phyloP scores from a whole-genome alignment of 2,888 invertebrate species.

The Penaeus monodon region DNA sequence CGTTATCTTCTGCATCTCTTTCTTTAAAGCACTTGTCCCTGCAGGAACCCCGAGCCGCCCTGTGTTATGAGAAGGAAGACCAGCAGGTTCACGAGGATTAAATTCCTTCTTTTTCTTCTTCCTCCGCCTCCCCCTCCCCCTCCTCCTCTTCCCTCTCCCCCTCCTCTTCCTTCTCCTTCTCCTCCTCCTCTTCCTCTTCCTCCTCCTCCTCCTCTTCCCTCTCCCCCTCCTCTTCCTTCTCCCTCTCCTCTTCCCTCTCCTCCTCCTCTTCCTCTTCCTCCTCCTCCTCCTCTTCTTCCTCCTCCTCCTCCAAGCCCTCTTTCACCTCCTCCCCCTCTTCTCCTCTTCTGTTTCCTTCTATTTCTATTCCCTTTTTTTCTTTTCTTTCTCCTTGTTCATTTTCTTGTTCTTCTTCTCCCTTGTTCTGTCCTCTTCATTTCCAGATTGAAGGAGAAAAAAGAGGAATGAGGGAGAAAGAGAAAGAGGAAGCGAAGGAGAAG shows the following conservation, averaged over 20 bases:
- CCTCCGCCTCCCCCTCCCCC: background rate
- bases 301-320: background rate
- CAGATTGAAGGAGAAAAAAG: too few species aligned
- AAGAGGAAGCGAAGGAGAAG: too few species aligned
- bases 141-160: background rate
- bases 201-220: background rate
- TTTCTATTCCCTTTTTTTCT: background rate
- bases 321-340: background rate
- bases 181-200: background rate
- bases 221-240: background rate
- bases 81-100: too few species aligned
- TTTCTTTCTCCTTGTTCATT: background rate
- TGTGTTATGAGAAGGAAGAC: too few species aligned
- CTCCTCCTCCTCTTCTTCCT: background rate
- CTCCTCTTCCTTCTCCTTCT: background rate
- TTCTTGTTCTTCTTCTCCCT: background rate
- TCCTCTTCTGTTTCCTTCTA: too few species aligned
- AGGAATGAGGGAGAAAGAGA: too few species aligned
- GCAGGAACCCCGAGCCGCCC: background rate
- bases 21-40: background rate
- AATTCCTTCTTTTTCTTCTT: background rate
- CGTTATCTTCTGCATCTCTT: background rate
- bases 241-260: background rate
- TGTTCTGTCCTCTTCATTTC: background rate
- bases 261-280: too few species aligned